Base-by-base conservation (phyloP, 2,888 invertebrate species). In the Drosophila colorata region DNA sequence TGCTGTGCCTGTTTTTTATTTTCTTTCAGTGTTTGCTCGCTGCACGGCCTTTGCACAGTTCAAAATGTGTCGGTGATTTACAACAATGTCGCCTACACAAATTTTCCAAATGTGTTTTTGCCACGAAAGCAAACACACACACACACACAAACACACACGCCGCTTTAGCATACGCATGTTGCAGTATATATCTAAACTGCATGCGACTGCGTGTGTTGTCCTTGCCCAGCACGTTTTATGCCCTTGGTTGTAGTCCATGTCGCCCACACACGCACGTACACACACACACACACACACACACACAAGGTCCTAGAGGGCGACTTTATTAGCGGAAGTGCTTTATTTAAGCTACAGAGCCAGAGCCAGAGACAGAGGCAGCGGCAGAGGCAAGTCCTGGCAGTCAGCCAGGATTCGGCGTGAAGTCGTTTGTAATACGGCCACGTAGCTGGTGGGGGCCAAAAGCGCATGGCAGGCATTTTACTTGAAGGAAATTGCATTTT, bases 391-490 rank as follows among this genome's bases (percentile, higher is more conserved):
- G 69, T 65, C 66, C 74, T 74, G 71, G 76, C 74, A 74, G 55
- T 58, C 74, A 70, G 70, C 70, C 70, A 73, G 78, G 63, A 78
- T 70, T 74, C 69, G 61, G 78, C 81, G 72, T 78, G 65, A 69
- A 77, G 83, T 83, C 87, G 85, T 83, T 83, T 84, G 83, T 83
- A 83, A 78, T 78, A 77, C 85, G 80, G 76, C 88, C 86, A 87
- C 83, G 85, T 85, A 80, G 66, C 69, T 48, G 53, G 55, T 49
- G 63, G 56, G 37, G 74, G 74, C 70, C 69, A 87, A 88, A 87
- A 88, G 88, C 88, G 88, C 85, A 88, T 78, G 88, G 87, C 87
- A 87, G 88, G 87, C 88, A 88, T 87, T 87, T 87, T 87, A 87
- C 88, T 87, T 87, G 80, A 87, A 87, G 87, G 87, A 87, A 87